Evolutionary conservation across 2,797 vertebrate species (phyloP).

Genomic region (Clarias laeviceps): DNA sequence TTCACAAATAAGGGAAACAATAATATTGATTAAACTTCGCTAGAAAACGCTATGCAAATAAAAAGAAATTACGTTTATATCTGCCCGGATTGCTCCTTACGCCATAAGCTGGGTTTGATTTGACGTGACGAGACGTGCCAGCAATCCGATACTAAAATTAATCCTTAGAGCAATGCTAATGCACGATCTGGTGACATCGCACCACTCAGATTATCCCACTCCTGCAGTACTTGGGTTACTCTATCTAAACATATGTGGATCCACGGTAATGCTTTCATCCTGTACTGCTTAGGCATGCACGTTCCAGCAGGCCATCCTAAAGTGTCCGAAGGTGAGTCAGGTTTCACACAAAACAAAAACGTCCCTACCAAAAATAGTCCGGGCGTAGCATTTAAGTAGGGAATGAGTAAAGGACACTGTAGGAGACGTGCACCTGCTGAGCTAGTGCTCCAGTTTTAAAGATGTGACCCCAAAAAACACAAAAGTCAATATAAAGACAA

Average conservation of each 20-base stretch:
- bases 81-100: too few relatives aligned
- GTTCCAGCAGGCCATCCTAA: not conserved
- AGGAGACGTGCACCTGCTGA: conserved; percentile 5
- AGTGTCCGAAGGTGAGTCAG: not conserved
- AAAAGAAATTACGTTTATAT: not conserved
- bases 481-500: not conserved
- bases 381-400: not conserved
- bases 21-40: not conserved
- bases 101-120: not conserved
- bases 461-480: too few relatives aligned
- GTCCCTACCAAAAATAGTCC: not conserved
- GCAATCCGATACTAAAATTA: not conserved
- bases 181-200: not conserved
- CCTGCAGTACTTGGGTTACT: conserved; percentile 1
- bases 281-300: not conserved
- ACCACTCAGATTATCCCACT: conserved; percentile 7
- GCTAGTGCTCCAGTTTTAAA: not conserved
- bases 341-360: conserved; percentile 2
- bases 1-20: not conserved
- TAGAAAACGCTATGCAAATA: not conserved
- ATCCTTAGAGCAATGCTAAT: not conserved
- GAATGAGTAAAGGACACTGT: not conserved
- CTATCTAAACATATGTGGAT: not conserved
- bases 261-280: not conserved
- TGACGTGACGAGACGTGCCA: not conserved